These are phyloP conservation scores for Bhutanitis thaidina DNA, from an alignment of 2,888 invertebrate species.

Conservation along the genomic window DNA sequence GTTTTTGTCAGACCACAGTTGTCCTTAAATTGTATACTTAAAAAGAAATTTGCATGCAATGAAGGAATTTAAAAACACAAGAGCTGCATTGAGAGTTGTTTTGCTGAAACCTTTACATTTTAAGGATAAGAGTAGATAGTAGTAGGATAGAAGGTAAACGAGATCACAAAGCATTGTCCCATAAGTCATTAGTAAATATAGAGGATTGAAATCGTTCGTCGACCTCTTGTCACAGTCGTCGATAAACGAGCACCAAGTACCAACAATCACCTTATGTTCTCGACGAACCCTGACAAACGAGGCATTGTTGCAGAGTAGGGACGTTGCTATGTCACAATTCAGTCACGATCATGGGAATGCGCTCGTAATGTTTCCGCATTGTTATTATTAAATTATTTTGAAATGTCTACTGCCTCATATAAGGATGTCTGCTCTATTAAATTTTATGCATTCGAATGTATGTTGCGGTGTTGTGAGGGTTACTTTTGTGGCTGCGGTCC, in stretches of 20 bases:
- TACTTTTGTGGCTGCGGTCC: not conserved
- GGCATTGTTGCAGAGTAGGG: constrained; percentile 51
- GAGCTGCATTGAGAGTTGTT: not conserved
- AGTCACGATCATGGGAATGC: constrained; percentile 42
- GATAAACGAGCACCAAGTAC: constrained; percentile 1
- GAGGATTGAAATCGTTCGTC: constrained; percentile 12
- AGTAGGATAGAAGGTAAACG: constrained; percentile 4
- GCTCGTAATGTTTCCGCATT: constrained; percentile 62
- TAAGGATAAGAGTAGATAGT: too few species aligned
- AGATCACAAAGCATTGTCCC: not conserved
- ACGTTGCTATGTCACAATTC: constrained; percentile 14
- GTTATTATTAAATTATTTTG: constrained; percentile 46
- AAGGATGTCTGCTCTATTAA: constrained; percentile 6
- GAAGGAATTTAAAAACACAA: not conserved
- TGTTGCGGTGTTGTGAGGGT: constrained; percentile 24
- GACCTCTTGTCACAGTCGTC: constrained; percentile 30
- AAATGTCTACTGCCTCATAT: constrained; percentile 11
- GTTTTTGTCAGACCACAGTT: not conserved
- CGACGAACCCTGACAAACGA: constrained; percentile 71
- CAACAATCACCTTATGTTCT: constrained; percentile 39
- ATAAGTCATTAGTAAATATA: constrained; percentile 5
- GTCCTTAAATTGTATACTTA: constrained; percentile 6
- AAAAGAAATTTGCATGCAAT: constrained; percentile 12
- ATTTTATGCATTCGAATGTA: constrained; percentile 33
- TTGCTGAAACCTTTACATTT: not conserved